Evolutionary conservation across 2,113 vertebrate species (phyloP).

Genomic region (Lathamus discolor): DNA sequence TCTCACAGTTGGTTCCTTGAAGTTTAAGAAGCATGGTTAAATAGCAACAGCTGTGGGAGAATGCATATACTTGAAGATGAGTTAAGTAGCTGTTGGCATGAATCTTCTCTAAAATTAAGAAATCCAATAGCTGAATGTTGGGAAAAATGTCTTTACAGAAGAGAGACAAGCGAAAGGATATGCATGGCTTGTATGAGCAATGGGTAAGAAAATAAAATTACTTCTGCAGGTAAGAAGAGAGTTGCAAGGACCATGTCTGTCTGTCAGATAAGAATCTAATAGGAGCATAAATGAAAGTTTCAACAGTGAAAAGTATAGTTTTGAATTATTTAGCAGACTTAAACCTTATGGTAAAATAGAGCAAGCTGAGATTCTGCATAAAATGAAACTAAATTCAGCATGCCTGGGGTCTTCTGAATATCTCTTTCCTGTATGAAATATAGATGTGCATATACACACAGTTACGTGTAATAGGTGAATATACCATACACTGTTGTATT

Average conservation of each 20-base stretch:
- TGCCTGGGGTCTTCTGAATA: not conserved
- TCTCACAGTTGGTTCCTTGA: not conserved
- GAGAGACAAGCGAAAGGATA: not conserved
- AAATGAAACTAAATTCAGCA: not conserved
- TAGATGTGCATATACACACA: not conserved
- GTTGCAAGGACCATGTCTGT: constrained; percentile 9
- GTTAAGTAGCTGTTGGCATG: not conserved
- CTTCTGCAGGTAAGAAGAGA: constrained; percentile 20
- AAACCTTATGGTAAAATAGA: not conserved
- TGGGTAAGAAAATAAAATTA: constrained; percentile 37
- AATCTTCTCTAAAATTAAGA: constrained; percentile 22
- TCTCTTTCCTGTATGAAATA: not conserved
- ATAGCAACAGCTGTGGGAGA: not conserved
- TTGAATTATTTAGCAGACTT: constrained; percentile 54
- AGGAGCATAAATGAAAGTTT: constrained; percentile 17
- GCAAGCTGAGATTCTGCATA: not conserved
- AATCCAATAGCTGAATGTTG: not conserved
- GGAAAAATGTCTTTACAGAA: not conserved
- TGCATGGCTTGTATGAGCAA: not conserved
- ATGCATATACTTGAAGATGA: not conserved
- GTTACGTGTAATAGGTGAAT: not conserved
- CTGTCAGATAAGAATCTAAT: constrained; percentile 17
- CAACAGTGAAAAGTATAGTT: not conserved
- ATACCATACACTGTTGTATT: not conserved
- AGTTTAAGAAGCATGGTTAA: not conserved